Percentiles rank a stretch among this genome's conserved stretches.
phyloP scores from a whole-genome alignment of 2,113 vertebrate species.

The Tachysurus fulvidraco region DNA sequence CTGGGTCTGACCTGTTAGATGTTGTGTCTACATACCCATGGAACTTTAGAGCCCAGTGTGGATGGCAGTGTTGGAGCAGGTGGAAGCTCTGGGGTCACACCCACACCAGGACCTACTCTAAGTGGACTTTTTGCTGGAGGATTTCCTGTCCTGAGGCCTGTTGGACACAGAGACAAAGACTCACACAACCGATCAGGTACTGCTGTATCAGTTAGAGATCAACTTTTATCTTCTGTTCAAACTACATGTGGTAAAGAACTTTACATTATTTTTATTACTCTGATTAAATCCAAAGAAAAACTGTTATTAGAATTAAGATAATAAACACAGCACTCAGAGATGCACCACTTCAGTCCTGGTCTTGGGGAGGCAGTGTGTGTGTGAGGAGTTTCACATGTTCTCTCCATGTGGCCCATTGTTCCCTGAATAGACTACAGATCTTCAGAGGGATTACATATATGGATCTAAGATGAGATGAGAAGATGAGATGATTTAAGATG shows the following conservation, averaged over 20 bases:
- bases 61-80: slow-evolving; percentile 63
- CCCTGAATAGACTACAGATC: too few species aligned
- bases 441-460: too few species aligned
- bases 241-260: background rate
- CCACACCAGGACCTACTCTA: slow-evolving; percentile 71
- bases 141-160: slow-evolving; percentile 88
- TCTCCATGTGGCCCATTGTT: background rate
- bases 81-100: slow-evolving; percentile 63
- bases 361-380: background rate
- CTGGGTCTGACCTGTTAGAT: too few species aligned
- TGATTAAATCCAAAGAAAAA: too few species aligned
- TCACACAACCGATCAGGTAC: slow-evolving; percentile 70
- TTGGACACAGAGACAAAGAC: slow-evolving; percentile 80
- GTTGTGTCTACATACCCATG: background rate
- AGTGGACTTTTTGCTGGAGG: slow-evolving; percentile 91
- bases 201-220: background rate
- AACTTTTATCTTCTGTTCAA: background rate
- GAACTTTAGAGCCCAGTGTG: slow-evolving; percentile 74
- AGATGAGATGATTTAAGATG: too few species aligned
- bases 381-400: background rate
- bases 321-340: too few species aligned
- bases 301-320: too few species aligned
- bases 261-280: background rate
- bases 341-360: background rate
- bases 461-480: too few species aligned